phyloP scores from a whole-genome alignment of 2,113 vertebrate species.

The Phoenicopterus ruber region DNA sequence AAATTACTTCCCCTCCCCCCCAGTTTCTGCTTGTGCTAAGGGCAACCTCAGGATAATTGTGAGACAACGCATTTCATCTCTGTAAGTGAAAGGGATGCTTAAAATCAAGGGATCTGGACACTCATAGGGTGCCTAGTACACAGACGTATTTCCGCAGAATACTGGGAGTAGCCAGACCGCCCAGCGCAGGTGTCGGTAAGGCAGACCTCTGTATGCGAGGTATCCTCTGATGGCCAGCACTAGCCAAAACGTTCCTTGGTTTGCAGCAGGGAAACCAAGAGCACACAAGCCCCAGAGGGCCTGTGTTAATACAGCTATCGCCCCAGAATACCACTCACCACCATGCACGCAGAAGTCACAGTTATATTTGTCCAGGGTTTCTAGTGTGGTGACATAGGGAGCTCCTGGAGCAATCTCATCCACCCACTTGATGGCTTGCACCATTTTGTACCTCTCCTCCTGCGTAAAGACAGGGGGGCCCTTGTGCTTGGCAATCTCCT shows the following conservation, averaged over 20 bases:
- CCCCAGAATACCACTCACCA: conserved; percentile 75
- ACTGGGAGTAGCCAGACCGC: neutral
- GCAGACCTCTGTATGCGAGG: neutral
- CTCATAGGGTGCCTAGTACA: neutral
- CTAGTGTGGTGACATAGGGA: conserved; percentile 93
- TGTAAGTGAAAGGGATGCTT: neutral
- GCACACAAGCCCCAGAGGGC: fast-evolving
- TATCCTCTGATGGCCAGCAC: fast-evolving
- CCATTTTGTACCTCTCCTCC: conserved; percentile 95
- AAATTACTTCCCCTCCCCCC: neutral
- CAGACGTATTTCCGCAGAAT: fast-evolving
- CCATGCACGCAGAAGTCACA: conserved; percentile 98
- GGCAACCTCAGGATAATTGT: neutral
- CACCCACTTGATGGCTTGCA: conserved; percentile 97
- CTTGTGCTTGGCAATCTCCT: conserved; percentile 96
- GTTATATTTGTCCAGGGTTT: conserved; percentile 90
- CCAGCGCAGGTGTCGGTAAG: fast-evolving
- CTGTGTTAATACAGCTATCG: fast-evolving
- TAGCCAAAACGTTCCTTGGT: fast-evolving
- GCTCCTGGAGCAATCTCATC: conserved; percentile 93
- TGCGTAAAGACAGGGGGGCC: conserved; percentile 96
- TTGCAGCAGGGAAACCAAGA: neutral
- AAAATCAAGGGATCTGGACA: neutral
- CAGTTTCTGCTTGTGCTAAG: neutral
- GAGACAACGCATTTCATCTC: neutral